Base-by-base conservation (phyloP, 2,113 vertebrate species). In the Junco hyemalis region DNA sequence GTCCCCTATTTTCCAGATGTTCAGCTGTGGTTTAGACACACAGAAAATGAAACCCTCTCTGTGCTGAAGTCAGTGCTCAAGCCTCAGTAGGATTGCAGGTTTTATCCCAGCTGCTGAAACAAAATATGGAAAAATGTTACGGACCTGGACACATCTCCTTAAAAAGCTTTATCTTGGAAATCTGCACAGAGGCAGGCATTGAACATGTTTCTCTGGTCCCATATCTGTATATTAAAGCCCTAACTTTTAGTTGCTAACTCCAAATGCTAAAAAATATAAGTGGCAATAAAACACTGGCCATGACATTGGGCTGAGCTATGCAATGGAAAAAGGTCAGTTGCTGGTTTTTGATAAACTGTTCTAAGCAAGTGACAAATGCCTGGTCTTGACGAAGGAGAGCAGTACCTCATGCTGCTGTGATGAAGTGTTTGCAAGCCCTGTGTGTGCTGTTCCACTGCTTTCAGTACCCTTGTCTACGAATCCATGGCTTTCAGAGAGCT, bases 401-500 rank as follows among this genome's bases (percentile, higher is more conserved):
- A 48, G 53, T 45, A 51, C 48, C 33, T 72, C 74, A 7, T 28
- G 38, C 68, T 29, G 38, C 64, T 48, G 38, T 26, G 50, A 56
- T 44, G 74, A 70, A 86, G 56, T 48, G 64, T 44, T 81, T 80
- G 56, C 76, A 90, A 78, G 48, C 33, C 28, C 64, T 48, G 31
- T 53, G 28, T 47, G 11, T 54, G 31, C 72, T 48, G 8, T 63
- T 68, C 35, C 25, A 13, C 36, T 42, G 65, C 38, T 86, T 81
- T 81, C 53, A 28, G 7, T 38, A 13, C 19, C 20, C 11, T 72
- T 69, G 61, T 25, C 48, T 63, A 15, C 0, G 4, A 86, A 86
- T 10, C 64, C 56, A 20, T 42, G 0, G 0, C 38, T 77, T 80
- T 36, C 56, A 20, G 44, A 81, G 71, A 6, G 14, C 64, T 25